Base-by-base conservation (phyloP, 1,140 invertebrate genomes). In the Tetraneura akinire region DNA sequence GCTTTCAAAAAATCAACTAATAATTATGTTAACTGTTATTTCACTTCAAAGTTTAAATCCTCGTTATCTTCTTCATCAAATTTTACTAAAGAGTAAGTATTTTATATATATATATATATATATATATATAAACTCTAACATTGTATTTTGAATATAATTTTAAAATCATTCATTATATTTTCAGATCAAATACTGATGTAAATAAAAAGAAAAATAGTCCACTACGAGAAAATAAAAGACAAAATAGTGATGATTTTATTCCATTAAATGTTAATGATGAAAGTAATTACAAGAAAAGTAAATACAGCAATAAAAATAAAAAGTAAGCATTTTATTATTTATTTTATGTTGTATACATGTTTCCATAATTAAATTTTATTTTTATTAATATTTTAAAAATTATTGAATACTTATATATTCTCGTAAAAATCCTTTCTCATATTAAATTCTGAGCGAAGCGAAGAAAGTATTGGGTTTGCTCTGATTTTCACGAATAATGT, bases 231-330 rank as follows among this genome's bases (percentile, higher is more conserved):
- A 78, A 78, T 47, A 78, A 78, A 42, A 78, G 55, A 60, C 74
- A 78, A 78, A 78, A 78, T 45, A 78, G 74, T 47, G 74, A 78
- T 18, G 74, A 78, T 62, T 78, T 78, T 62, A 78, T 78, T 32
- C 74, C 74, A 29, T 47, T 78, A 47, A 26, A n/a, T 78, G 1
- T 62, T 1, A 78, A n/a, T n/a, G 53, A 60, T 37, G 74, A 78
- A 23, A 78, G 21, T 60, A 78, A 78, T 62, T 47, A 8, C 16
- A 71, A 78, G 18, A 78, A 62, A 13, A 78, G 23, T 45, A 78
- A 47, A 78, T 74, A 23, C 37, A n/a, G n/a, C 29, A 47, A 29
- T 78, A 78, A 78, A 13, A 78, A 78, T 45, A 78, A 78, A 78
- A 78, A 78, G 74, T 78, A 60, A 47, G 32, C 11, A 60, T 66